Conservation (phyloP, 2,888 invertebrate genomes). For the Protophormia terraenovae region DNA sequence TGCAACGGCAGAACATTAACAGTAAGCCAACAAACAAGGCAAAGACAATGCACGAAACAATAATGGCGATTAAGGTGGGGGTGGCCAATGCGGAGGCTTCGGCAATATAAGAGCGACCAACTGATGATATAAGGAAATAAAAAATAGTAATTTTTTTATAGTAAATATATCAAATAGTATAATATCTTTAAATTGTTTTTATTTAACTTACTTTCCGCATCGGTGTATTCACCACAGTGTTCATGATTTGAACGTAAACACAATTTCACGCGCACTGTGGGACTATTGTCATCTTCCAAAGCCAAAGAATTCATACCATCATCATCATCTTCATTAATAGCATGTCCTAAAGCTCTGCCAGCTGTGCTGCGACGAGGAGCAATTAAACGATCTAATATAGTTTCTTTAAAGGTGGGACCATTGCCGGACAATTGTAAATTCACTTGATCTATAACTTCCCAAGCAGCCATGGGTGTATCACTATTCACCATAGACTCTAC, state of each 20-base stretch:
- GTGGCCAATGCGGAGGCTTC: constrained; percentile 90
- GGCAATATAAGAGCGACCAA: constrained; percentile 90
- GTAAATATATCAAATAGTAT: not conserved
- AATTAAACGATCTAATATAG: constrained; percentile 85
- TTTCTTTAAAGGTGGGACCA: constrained; percentile 87
- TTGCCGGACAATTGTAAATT: constrained; percentile 88
- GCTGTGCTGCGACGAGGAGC: constrained; percentile 81
- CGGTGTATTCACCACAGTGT: constrained; percentile 91
- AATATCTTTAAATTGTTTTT: not conserved
- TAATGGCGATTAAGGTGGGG: constrained; percentile 89
- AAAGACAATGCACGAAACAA: constrained; percentile 91
- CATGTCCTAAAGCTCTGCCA: constrained; percentile 82
- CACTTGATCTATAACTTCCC: constrained; percentile 89
- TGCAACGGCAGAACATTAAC: constrained; percentile 92
- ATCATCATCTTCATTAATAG: constrained; percentile 69
- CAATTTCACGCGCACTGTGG: constrained; percentile 89
- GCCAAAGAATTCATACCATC: constrained; percentile 83
- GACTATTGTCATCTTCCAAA: constrained; percentile 84
- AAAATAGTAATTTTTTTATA: not conserved
- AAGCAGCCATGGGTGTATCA: constrained; percentile 83
- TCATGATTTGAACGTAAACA: constrained; percentile 91
- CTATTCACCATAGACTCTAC: constrained; percentile 87
- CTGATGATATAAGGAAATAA: constrained; percentile 80
- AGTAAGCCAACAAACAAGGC: constrained; percentile 88
- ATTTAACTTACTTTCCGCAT: constrained; percentile 89